Evolutionary conservation across 2,888 invertebrate genomes (phyloP).

Genomic region (Caenorhabditis sp.): DNA sequence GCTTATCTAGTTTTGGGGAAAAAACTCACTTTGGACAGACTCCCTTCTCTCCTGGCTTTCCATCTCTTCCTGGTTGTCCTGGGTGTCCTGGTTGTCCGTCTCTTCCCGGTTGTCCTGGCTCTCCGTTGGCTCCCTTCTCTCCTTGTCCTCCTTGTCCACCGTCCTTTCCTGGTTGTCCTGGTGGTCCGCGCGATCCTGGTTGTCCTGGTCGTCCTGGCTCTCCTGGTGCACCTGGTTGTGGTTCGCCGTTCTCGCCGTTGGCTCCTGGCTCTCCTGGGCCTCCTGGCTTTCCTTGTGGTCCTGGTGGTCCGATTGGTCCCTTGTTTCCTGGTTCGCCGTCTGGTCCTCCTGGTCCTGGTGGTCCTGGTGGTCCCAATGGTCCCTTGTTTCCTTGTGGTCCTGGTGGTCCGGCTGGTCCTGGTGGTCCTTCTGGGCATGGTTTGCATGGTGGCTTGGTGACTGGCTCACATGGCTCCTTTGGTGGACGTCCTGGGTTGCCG

Average conservation of each 20-base stretch:
- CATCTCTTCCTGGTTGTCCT: conserved; percentile 46
- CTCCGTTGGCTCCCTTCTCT: conserved; percentile 52
- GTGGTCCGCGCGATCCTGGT: conserved; percentile 49
- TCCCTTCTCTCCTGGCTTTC: conserved; percentile 42
- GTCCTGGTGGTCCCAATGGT: conserved; percentile 53
- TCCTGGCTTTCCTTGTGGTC: conserved; percentile 51
- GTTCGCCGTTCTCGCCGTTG: conserved; percentile 39
- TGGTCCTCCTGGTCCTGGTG: conserved; percentile 48
- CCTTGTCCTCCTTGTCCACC: conserved; percentile 46
- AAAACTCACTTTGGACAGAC: conserved; percentile 45
- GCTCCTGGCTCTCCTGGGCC: conserved; percentile 48
- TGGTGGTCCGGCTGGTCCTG: conserved; percentile 54
- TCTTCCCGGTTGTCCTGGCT: conserved; percentile 49
- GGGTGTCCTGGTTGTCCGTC: conserved; percentile 45
- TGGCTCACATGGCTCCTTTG: conserved; percentile 65
- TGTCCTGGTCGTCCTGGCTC: conserved; percentile 53
- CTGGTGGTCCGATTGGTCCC: conserved; percentile 49
- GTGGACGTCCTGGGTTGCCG: conserved; percentile 69
- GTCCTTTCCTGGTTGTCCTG: conserved; percentile 50
- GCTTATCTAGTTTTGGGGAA: no score
- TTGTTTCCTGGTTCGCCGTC: conserved; percentile 44
- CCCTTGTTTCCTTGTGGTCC: conserved; percentile 58
- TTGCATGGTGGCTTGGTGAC: conserved; percentile 70
- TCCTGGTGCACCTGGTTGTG: conserved; percentile 51
- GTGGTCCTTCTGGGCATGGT: conserved; percentile 65